Percentiles rank a stretch among this genome's conserved stretches.
These are phyloP conservation scores for Eudemis profundana DNA, from an alignment of 2,888 invertebrate species.

Conservation along the genomic window DNA sequence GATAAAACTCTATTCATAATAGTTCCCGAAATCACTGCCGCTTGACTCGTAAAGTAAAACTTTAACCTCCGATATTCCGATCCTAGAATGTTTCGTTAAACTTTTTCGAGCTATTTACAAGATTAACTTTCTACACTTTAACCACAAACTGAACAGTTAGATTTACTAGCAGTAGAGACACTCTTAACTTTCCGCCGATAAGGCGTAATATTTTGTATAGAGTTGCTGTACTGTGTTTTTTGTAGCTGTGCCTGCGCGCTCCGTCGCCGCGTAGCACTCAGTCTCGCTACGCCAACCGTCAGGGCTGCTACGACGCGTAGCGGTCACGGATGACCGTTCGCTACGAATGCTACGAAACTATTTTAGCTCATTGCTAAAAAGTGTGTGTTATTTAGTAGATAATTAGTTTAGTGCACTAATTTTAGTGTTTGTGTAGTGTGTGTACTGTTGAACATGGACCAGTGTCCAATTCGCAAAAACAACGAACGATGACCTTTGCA, in stretches of 20 bases:
- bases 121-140: constrained; percentile 57
- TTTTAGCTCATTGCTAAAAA: constrained; percentile 31
- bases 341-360: constrained; percentile 52
- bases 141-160: constrained; percentile 37
- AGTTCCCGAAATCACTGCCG: constrained; percentile 45
- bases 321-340: constrained; percentile 32
- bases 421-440: constrained; percentile 57
- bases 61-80: constrained; percentile 51
- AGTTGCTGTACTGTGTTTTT: constrained; percentile 47
- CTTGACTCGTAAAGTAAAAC: constrained; percentile 50
- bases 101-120: constrained; percentile 60
- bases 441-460: constrained; percentile 61
- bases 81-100: constrained; percentile 55
- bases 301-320: constrained; percentile 64
- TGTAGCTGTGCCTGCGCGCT: constrained; percentile 67
- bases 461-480: constrained; percentile 67
- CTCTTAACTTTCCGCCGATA: constrained; percentile 45
- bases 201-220: constrained; percentile 49
- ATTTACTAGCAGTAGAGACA: constrained; percentile 35
- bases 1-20: constrained; percentile 31
- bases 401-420: constrained; percentile 21
- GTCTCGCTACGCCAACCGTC: constrained; percentile 69
- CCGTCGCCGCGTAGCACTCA: constrained; percentile 64
- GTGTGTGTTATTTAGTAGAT: constrained; percentile 25
- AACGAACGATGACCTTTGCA: constrained; percentile 73